Evolutionary conservation across 2,113 vertebrate genomes (phyloP).

Genomic region (Pristiophorus japonicus): DNA sequence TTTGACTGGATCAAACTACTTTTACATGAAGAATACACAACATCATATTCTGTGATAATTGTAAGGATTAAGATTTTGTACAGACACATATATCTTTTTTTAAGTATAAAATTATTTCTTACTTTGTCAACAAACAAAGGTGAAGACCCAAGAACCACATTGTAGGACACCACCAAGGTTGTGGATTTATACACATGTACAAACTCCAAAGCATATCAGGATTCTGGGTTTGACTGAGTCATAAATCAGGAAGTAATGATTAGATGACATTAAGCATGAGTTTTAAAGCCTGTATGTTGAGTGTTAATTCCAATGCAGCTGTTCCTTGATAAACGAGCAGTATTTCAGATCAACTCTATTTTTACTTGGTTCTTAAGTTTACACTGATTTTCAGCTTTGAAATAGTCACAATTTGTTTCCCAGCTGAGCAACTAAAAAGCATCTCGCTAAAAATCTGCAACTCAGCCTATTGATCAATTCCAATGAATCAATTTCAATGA

Average conservation of each 20-base stretch:
- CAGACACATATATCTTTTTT: background rate
- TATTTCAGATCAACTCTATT: background rate
- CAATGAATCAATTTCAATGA: background rate
- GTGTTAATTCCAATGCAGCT: background rate
- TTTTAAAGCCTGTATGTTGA: background rate
- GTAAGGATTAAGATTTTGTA: background rate
- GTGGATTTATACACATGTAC: background rate
- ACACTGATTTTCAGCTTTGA: background rate
- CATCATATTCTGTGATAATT: background rate
- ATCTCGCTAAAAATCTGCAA: constrained; percentile 4
- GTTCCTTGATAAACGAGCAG: background rate
- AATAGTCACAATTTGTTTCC: background rate
- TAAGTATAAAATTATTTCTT: background rate
- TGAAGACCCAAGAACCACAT: background rate
- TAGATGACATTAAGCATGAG: background rate
- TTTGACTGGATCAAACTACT: background rate
- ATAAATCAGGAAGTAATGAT: background rate
- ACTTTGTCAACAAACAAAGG: background rate
- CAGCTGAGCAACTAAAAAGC: background rate
- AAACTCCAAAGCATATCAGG: background rate
- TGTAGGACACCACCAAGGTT: no score
- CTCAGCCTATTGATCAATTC: background rate
- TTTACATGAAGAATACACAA: background rate
- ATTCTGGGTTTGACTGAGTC: background rate
- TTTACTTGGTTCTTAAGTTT: background rate